phyloP scores from a whole-genome alignment of 2,113 vertebrate genomes.

The Hydrolagus affinis region DNA sequence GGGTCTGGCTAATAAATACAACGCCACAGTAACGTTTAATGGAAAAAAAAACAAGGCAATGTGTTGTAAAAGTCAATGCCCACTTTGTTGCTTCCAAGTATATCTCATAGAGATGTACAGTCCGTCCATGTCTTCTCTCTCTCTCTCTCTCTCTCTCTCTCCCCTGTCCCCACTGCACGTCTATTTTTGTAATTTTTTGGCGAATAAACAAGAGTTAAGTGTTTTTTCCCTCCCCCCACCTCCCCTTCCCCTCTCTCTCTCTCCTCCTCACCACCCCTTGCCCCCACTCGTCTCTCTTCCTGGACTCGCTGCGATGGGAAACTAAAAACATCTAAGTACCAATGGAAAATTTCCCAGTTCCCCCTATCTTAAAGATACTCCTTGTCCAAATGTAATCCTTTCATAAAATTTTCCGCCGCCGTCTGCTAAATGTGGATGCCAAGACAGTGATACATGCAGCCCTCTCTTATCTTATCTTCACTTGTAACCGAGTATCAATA shows the following conservation, averaged over 20 bases:
- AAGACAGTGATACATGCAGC: constrained; percentile 50
- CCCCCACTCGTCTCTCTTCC: neutral
- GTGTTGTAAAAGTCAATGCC: neutral
- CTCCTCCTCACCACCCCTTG: neutral
- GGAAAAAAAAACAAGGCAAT: too few species aligned
- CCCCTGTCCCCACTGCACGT: constrained; percentile 41
- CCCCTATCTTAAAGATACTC: constrained; percentile 67
- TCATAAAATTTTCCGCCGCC: constrained; percentile 70
- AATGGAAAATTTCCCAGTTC: constrained; percentile 64
- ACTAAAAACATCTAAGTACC: constrained; percentile 58
- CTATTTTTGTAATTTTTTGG: constrained; percentile 50
- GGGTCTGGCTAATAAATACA: neutral
- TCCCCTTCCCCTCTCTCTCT: constrained; percentile 40
- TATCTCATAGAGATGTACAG: neutral
- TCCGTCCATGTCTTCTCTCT: neutral
- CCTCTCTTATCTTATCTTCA: constrained; percentile 52
- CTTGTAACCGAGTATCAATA: constrained; percentile 56
- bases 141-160: too few species aligned
- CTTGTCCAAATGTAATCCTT: constrained; percentile 71
- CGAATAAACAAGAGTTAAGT: constrained; percentile 45
- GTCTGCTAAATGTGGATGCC: constrained; percentile 53
- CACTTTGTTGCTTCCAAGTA: neutral
- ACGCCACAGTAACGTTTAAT: neutral
- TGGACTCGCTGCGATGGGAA: constrained; percentile 42
- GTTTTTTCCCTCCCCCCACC: constrained; percentile 37